These are phyloP conservation scores for Amblyjoppa fuscipennis DNA, from an alignment of 2,888 invertebrate genomes.

Conservation along the genomic window DNA sequence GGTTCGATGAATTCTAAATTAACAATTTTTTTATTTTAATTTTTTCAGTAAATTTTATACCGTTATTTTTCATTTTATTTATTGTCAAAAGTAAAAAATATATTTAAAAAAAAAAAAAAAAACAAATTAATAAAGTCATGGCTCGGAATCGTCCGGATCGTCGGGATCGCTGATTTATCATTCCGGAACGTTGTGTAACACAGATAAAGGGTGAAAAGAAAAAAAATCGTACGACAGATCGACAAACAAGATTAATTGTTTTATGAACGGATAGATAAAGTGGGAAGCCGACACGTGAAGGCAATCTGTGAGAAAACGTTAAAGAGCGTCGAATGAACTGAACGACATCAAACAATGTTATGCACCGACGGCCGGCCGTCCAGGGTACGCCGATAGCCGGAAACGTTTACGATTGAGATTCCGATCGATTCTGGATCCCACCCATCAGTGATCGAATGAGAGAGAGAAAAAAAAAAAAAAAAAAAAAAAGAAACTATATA, in stretches of 20 bases:
- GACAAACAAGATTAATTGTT: slow-evolving; percentile 3
- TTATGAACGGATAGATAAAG: neutral
- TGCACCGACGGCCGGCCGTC: neutral
- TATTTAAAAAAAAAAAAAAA: neutral
- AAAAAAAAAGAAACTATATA: slow-evolving; percentile 21
- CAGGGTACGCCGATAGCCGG: slow-evolving; percentile 51
- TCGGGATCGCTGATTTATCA: neutral
- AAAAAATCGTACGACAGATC: neutral
- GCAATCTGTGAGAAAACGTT: neutral
- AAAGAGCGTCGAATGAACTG: neutral
- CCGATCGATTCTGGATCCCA: slow-evolving; percentile 53
- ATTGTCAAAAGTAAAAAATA: neutral
- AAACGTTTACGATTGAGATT: slow-evolving; percentile 59
- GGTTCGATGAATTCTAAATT: slow-evolving; percentile 44
- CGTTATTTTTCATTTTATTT: neutral
- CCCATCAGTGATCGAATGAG: slow-evolving; percentile 37
- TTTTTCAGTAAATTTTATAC: neutral
- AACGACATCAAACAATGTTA: neutral
- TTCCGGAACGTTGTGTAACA: slow-evolving; percentile 4
- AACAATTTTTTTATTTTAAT: neutral
- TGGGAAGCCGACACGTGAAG: neutral
- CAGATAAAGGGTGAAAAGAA: neutral
- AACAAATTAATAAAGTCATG: neutral
- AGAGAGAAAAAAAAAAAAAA: slow-evolving; percentile 11
- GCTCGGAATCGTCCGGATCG: neutral